Percentiles rank a stretch among this genome's conserved stretches.
Evolutionary conservation across 1,140 invertebrate genomes (phyloP).

Genomic region (Magallana ariakensis): DNA sequence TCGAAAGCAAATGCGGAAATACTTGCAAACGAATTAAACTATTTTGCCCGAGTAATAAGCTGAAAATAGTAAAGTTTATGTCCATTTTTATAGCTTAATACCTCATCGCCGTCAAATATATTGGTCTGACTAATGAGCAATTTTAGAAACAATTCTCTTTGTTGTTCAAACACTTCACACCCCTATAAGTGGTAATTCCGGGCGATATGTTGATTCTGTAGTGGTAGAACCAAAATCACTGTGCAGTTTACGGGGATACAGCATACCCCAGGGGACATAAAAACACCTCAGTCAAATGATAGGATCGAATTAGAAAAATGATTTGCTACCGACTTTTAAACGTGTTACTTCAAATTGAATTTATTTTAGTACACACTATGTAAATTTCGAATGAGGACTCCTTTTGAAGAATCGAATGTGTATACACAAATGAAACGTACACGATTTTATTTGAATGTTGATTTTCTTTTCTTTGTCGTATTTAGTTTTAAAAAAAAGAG

Average conservation of each 20-base stretch:
- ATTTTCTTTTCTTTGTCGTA: too few species aligned
- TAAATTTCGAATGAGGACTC: too few species aligned
- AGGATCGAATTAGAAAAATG: background rate
- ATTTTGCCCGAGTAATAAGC: background rate
- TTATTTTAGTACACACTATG: too few species aligned
- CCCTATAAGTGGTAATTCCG: background rate
- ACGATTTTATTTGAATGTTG: too few species aligned
- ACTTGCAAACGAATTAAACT: background rate
- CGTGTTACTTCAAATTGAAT: too few species aligned
- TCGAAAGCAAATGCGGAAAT: too few species aligned
- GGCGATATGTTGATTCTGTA: background rate
- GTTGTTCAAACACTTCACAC: background rate
- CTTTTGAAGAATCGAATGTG: too few species aligned
- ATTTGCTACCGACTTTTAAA: background rate
- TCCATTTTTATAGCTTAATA: background rate
- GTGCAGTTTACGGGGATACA: background rate
- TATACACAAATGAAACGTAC: too few species aligned
- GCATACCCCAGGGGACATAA: background rate
- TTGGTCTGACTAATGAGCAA: slow-evolving; percentile 9
- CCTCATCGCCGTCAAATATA: background rate
- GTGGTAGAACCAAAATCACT: background rate
- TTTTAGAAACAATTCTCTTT: slow-evolving; percentile 21
- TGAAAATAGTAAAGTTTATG: background rate
- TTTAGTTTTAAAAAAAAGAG: too few species aligned
- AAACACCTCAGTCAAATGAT: background rate